These are phyloP conservation scores for Calephelis nemesis DNA, from an alignment of 1,140 invertebrate species.

Conservation along the genomic window DNA sequence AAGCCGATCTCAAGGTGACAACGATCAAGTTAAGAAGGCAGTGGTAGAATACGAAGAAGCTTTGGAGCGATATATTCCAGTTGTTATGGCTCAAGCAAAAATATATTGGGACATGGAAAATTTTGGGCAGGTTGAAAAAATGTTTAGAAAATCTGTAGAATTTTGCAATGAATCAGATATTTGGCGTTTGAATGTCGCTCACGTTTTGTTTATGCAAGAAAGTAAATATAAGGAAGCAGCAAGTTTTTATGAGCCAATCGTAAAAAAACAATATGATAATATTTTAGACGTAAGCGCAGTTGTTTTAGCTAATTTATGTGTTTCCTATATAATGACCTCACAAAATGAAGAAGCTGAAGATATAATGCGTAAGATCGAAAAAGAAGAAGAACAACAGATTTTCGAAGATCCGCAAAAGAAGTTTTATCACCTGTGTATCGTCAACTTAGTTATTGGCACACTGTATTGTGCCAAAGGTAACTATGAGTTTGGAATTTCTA, in stretches of 20 bases:
- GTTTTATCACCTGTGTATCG: slow-evolving; percentile 98
- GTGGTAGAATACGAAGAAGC: slow-evolving; percentile 96
- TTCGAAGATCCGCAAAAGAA: slow-evolving; percentile 97
- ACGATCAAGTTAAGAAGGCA: slow-evolving; percentile 92
- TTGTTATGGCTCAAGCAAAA: slow-evolving; percentile 99
- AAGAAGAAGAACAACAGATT: slow-evolving; percentile 96
- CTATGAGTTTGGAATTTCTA: slow-evolving; percentile 99
- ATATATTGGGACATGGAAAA: slow-evolving; percentile 99
- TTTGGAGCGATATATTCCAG: slow-evolving; percentile 93
- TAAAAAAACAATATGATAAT: slow-evolving; percentile 97
- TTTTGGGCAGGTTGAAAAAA: slow-evolving; percentile 96
- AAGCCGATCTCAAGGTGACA: slow-evolving; percentile 91
- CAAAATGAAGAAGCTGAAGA: slow-evolving; percentile 99
- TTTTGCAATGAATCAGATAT: slow-evolving; percentile 98
- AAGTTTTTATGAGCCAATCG: slow-evolving; percentile 98
- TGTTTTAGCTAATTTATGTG: slow-evolving; percentile 98
- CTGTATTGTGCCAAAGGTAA: slow-evolving; percentile 99
- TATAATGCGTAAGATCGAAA: slow-evolving; percentile 98
- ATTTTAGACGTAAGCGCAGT: slow-evolving; percentile 97
- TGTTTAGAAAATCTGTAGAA: slow-evolving; percentile 97
- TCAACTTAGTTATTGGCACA: slow-evolving; percentile 99
- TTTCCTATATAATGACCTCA: slow-evolving; percentile 99
- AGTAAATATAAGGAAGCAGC: slow-evolving; percentile 99
- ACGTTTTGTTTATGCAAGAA: slow-evolving; percentile 99
- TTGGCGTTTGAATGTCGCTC: slow-evolving; percentile 98